A percentile compares a stretch with the other conserved stretches of the same genome.
These are phyloP conservation scores for Formica exsecta DNA, from an alignment of 1,140 invertebrate genomes.

Conservation along the genomic window DNA sequence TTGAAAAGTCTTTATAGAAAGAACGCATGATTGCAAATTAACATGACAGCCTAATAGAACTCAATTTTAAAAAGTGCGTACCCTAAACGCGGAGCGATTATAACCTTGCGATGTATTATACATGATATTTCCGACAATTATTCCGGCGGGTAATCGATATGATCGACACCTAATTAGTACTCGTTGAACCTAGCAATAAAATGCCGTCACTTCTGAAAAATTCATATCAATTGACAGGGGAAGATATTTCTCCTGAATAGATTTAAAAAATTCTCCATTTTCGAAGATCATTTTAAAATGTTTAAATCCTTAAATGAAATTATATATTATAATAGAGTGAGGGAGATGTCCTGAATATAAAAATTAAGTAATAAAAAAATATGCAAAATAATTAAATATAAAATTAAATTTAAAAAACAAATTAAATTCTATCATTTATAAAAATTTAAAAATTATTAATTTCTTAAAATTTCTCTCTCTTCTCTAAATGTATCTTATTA, in stretches of 20 bases:
- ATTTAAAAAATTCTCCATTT: background rate
- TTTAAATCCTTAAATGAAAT: background rate
- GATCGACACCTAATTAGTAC: conserved; percentile 32
- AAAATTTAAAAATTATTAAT: too few relatives aligned
- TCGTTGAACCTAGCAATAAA: background rate
- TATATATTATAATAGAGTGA: too few relatives aligned
- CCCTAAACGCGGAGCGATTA: conserved; percentile 82
- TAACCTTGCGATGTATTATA: conserved; percentile 81
- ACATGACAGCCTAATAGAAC: conserved; percentile 71
- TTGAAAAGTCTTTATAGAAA: conserved; percentile 47
- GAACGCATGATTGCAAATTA: conserved; percentile 1
- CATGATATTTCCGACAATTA: conserved; percentile 72
- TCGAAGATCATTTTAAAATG: background rate
- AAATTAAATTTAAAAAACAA: too few relatives aligned
- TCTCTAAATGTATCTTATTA: too few relatives aligned
- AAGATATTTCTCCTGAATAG: background rate
- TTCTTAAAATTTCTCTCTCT: too few relatives aligned
- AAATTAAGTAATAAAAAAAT: too few relatives aligned
- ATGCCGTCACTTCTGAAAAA: background rate
- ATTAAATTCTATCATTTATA: too few relatives aligned
- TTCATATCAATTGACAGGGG: background rate
- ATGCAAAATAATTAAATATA: too few relatives aligned
- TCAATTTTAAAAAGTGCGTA: conserved; percentile 71
- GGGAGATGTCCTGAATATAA: too few relatives aligned
- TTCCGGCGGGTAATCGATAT: conserved; percentile 14